phyloP scores from a whole-genome alignment of 1,140 invertebrate species.

The Pseudomyrmex gracilis region DNA sequence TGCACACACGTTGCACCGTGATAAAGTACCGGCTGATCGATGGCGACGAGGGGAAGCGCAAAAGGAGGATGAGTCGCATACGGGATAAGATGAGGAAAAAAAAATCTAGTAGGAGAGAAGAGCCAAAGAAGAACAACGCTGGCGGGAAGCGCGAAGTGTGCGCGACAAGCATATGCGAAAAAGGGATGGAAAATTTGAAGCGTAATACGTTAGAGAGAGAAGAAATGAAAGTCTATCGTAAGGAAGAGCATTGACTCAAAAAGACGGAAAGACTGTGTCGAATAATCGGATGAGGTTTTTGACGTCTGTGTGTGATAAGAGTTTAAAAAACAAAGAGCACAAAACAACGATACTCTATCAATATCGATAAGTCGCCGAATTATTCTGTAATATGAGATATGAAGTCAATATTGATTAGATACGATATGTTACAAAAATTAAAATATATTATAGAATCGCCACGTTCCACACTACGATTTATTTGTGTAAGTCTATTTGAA shows the following conservation, averaged over 20 bases:
- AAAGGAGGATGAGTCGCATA: conserved; percentile 27
- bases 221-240: conserved; percentile 20
- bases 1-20: conserved; percentile 61
- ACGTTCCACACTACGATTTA: background rate
- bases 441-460: background rate
- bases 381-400: background rate
- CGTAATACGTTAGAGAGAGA: conserved; percentile 13
- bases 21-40: conserved; percentile 77
- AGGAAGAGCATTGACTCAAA: conserved; percentile 29
- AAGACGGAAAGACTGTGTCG: conserved; percentile 9
- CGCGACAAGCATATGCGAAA: background rate
- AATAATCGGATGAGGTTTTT: conserved; percentile 24
- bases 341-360: conserved; percentile 3
- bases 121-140: background rate
- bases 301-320: conserved; percentile 34
- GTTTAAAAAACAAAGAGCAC: background rate
- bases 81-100: conserved; percentile 23
- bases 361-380: background rate
- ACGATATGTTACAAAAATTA: background rate
- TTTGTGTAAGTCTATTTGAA: background rate
- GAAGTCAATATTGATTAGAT: conserved; percentile 12
- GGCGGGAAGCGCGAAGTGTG: background rate
- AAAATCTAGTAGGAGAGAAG: background rate
- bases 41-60: conserved; percentile 59
- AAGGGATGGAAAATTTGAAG: background rate